Base-by-base conservation (phyloP, 1,140 invertebrate genomes). In the Matsumurasca onukii region DNA sequence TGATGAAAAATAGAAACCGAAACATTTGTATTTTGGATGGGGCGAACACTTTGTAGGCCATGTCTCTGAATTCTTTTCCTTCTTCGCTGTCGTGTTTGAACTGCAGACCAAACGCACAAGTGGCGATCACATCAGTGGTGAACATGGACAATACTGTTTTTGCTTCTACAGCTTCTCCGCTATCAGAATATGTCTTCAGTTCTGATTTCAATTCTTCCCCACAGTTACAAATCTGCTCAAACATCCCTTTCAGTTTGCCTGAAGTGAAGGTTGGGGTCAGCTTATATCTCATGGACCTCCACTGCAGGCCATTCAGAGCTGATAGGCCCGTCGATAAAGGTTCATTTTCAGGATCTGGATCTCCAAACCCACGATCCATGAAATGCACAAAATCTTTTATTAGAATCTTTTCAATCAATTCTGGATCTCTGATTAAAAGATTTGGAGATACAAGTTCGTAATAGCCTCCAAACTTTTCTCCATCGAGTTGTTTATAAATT, bases 321-420 rank as follows among this genome's bases (percentile, higher is more conserved):
- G 83, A 80, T 9, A 83, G 39, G 72, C 81, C 65, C 3, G 34
- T 57, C 2, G 65, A 52, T 24, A 75, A 62, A 0, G 82, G 83
- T 74, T 86, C 80, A 17, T 75, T 76, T 45, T 81, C 74, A 12
- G 80, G 78, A 68, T 84, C 80, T 24, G 79, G 77, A 34, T 76
- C 75, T 0, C 79, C 80, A 51, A 51, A 51, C n/a, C 24, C 49
- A 3, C 83, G 82, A 70, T 85, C 81, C 31, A 77, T 69, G 39
- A 87, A 86, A 34, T 78, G 71, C 29, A 79, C 73, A 48, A 87
- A 87, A 72, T 88, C 85, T 72, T 84, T 86, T 2, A 85, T 80
- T n/a, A 89, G 67, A 1, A 90, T 80, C 20, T 80, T 75, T 72
- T 86, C 87, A 0, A 88, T 80, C 0, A 90, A n/a, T n/a, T n/a